Evolutionary conservation across 1,140 invertebrate genomes (phyloP), one percentile per base, ranked within the genome.

Genomic region (Globodera ellingtonae): DNA sequence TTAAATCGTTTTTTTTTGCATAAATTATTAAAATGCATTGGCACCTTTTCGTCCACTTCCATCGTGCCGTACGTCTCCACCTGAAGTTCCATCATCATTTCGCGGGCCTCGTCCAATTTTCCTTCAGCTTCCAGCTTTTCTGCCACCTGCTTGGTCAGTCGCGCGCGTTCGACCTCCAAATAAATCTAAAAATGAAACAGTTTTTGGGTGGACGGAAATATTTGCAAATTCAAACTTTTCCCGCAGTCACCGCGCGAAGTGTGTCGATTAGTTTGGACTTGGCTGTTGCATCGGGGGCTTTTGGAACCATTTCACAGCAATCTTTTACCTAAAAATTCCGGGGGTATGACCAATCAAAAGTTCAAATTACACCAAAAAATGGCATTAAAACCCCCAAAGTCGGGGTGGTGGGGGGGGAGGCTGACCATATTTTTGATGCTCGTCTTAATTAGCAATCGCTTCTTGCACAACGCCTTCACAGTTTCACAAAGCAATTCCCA

Each of bases 41-140:
- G 5, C 50, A 93, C 92, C 91, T 99, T 99, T 90, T 99, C 97
- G 79, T 94, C 92, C 89, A 95, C 95, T 75, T 98, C 95, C 97
- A 99, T 99, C 0, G 96, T 98, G 18, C 98, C 98, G 91, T 97
- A 99, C 0, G 97, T 99, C 91, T 99, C 98, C 62, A 92, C 91
- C 91, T 99, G 97, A 15, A 99, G 91, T 90, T 99, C 98, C 89
- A 98, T 94, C 89, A 99, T 94, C 81, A 98, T 94, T 83, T 93
- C 92, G 7, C 95, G 94, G 70, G 97, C 97, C 86, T 94, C 95
- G 21, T 93, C 91, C 35, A 98, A 92, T 89, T 98, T 94, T 0
- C 93, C 94, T 90, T 98, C 96, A 4, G 93, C 93, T 90, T 99
- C 97, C 85, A 94, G 93, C 79, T 98, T 95, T 89, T 95, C 93